Conservation (phyloP, 2,113 vertebrate species). For the Microtus montanus region DNA sequence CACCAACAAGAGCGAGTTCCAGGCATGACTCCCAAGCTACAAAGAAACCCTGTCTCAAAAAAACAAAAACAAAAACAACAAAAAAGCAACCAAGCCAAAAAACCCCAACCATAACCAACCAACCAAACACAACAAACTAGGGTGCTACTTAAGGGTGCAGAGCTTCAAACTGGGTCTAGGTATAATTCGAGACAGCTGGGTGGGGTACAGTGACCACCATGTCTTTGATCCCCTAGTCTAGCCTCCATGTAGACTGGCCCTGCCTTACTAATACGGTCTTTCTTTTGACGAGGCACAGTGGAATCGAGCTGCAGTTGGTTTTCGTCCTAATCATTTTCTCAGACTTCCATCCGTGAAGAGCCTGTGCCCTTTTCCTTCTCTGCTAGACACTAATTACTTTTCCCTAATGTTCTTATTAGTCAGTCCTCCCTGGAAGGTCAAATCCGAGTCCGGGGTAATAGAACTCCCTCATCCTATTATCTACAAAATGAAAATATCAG, state of each 20-base stretch:
- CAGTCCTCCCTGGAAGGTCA: constrained; percentile 18
- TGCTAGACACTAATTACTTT: constrained; percentile 33
- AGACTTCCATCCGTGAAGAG: neutral
- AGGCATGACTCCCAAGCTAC: too few relatives aligned
- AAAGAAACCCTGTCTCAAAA: too few relatives aligned
- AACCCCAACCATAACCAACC: too few relatives aligned
- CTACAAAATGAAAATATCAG: constrained; percentile 47
- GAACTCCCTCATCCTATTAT: constrained; percentile 21
- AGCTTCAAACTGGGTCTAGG: neutral
- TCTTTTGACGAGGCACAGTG: neutral
- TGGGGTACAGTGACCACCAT: neutral
- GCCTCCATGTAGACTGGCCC: neutral
- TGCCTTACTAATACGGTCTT: neutral
- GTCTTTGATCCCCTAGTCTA: neutral
- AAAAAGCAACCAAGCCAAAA: too few relatives aligned
- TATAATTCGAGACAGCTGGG: neutral
- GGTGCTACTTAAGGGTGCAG: neutral
- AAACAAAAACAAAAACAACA: too few relatives aligned
- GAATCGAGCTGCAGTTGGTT: neutral
- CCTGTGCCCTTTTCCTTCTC: neutral
- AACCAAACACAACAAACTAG: neutral
- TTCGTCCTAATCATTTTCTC: neutral
- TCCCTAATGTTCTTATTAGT: constrained; percentile 6
- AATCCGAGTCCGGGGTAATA: neutral
- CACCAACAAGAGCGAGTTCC: too few relatives aligned